These are phyloP conservation scores for Halocynthia aurantium DNA, from an alignment of 23 tunicate genomes.

Conservation along the genomic window DNA sequence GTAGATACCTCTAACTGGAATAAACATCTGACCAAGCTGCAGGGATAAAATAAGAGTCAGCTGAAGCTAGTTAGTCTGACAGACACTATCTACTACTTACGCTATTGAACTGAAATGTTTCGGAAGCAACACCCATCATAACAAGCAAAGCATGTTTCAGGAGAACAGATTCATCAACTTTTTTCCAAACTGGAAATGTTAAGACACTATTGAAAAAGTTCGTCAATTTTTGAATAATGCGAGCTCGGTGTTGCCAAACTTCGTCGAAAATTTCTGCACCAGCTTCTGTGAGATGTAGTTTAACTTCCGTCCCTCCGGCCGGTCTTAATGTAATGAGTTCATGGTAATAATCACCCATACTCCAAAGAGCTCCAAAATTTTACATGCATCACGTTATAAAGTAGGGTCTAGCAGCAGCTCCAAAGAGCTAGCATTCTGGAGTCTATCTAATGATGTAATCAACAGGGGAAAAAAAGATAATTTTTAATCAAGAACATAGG, in stretches of 20 bases:
- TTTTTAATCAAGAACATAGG: too few species aligned
- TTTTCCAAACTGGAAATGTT: background rate
- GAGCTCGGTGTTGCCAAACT: constrained; percentile 46
- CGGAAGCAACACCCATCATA: constrained; percentile 68
- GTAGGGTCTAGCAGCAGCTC: too few species aligned
- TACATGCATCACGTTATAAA: too few species aligned
- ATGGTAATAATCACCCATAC: background rate
- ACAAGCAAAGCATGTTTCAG: constrained; percentile 42
- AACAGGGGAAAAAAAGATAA: too few species aligned
- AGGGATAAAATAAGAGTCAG: background rate
- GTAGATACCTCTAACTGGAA: constrained; percentile 31
- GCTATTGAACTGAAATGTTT: constrained; percentile 51
- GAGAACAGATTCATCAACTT: constrained; percentile 36
- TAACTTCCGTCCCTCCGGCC: constrained; percentile 24
- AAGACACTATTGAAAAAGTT: background rate
- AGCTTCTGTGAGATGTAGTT: constrained; percentile 59
- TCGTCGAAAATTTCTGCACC: constrained; percentile 53
- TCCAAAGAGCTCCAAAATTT: background rate
- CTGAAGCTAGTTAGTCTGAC: background rate
- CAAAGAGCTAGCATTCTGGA: too few species aligned
- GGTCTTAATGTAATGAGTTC: constrained; percentile 18
- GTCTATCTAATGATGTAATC: too few species aligned
- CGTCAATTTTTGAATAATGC: constrained; percentile 30
- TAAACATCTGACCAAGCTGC: constrained; percentile 68
- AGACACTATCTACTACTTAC: constrained; percentile 17